A percentile compares a stretch with the other conserved stretches of the same genome.
Evolutionary conservation across 2,113 vertebrate species (phyloP).

Genomic region (Indicator indicator): DNA sequence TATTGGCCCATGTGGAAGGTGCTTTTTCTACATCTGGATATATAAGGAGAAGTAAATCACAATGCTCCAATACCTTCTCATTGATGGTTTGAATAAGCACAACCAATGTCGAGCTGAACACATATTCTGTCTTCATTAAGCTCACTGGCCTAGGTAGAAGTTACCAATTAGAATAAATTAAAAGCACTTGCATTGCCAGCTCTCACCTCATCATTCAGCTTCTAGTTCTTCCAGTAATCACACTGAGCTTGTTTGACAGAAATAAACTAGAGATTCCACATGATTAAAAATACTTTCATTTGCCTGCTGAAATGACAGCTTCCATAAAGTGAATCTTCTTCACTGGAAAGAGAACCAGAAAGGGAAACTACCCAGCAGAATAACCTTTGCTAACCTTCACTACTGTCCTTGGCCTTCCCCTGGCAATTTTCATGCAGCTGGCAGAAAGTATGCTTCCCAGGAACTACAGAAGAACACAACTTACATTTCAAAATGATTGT

Average conservation of each 20-base stretch:
- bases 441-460: neutral
- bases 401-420: neutral
- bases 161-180: constrained; percentile 26
- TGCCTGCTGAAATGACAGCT: neutral
- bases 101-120: neutral
- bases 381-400: too few relatives aligned
- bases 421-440: neutral
- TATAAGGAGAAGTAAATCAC: neutral
- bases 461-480: neutral
- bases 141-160: neutral
- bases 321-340: neutral
- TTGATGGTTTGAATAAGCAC: neutral
- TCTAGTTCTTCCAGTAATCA: neutral
- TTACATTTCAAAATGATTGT: neutral
- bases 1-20: neutral
- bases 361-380: neutral
- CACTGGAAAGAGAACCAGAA: neutral
- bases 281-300: neutral
- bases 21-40: neutral
- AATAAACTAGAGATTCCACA: neutral
- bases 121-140: constrained; percentile 7
- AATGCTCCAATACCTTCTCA: neutral
- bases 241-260: neutral
- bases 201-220: neutral
- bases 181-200: constrained; percentile 18